Percentiles rank a stretch among this genome's conserved stretches.
Conservation (phyloP, 2,888 invertebrate genomes). For the Sceliomorpha sp. region DNA sequence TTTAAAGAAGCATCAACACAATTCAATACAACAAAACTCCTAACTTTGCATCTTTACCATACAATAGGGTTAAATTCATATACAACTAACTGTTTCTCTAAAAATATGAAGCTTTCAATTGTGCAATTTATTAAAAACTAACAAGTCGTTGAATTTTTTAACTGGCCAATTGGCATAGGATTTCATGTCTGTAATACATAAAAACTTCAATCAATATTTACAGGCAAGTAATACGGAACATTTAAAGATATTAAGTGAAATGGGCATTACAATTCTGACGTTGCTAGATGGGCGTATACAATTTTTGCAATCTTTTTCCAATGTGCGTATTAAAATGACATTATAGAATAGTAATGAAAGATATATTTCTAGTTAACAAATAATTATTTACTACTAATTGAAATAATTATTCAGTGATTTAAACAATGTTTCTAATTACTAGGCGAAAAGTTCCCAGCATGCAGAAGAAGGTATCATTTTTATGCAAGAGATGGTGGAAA, state of each 20-base stretch:
- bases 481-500: slow-evolving; percentile 98
- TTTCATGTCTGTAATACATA: too few species aligned
- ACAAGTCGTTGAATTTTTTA: too few species aligned
- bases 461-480: slow-evolving; percentile 96
- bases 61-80: too few species aligned
- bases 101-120: too few species aligned
- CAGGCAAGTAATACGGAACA: slow-evolving; percentile 92
- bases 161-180: too few species aligned
- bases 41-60: too few species aligned
- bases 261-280: slow-evolving; percentile 96
- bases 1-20: too few species aligned
- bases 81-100: too few species aligned
- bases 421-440: slow-evolving; percentile 19
- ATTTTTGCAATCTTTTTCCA: slow-evolving; percentile 92
- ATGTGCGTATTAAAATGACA: slow-evolving; percentile 83
- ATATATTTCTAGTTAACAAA: background rate
- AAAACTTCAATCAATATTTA: slow-evolving; percentile 5
- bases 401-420: too few species aligned
- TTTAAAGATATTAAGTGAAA: slow-evolving; percentile 91
- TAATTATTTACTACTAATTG: too few species aligned
- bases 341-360: background rate
- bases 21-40: too few species aligned
- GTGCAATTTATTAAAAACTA: too few species aligned
- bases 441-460: slow-evolving; percentile 93
- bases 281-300: slow-evolving; percentile 95